A percentile compares a stretch with the other conserved stretches of the same genome.
These are phyloP conservation scores for Enteromius paludinosus DNA, from an alignment of 2,797 vertebrate genomes.

Conservation along the genomic window DNA sequence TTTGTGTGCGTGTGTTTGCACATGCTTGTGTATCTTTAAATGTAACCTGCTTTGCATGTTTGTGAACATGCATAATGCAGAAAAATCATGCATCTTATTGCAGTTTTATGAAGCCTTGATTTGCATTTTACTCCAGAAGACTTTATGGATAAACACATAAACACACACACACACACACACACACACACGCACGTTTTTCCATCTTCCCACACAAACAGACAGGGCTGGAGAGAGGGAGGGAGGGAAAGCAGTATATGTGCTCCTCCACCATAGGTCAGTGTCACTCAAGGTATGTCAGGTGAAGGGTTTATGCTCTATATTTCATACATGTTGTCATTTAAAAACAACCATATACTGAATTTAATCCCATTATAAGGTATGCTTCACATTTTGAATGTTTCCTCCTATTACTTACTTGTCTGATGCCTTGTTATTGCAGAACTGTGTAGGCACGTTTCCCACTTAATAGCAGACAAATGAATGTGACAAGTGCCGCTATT, in stretches of 20 bases:
- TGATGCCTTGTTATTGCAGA: not conserved
- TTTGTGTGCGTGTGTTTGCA: conserved; percentile 50
- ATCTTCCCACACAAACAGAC: conserved; percentile 11
- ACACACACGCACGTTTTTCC: not conserved
- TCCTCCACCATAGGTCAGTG: not conserved
- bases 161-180: conserved; percentile 30
- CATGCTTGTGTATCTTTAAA: conserved; percentile 53
- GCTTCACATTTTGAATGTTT: conserved; percentile 16
- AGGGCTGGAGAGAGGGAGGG: not conserved
- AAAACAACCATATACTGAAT: not conserved
- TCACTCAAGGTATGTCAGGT: conserved; percentile 7
- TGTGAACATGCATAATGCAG: conserved; percentile 62
- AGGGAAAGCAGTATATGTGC: not conserved
- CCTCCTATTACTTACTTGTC: conserved; percentile 12
- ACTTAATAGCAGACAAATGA: conserved; percentile 35
- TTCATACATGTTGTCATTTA: conserved; percentile 30
- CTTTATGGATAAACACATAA: conserved; percentile 61
- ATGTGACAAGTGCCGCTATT: conserved; percentile 31
- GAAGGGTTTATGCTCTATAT: conserved; percentile 25
- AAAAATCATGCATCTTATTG: conserved; percentile 65
- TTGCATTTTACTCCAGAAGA: conserved; percentile 69
- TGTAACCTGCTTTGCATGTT: conserved; percentile 53
- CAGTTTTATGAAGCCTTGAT: conserved; percentile 72
- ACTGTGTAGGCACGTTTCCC: conserved; percentile 12
- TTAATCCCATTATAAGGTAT: conserved; percentile 6